Base-by-base conservation (phyloP, 2,888 invertebrate species). In the Parnassius mnemosyne region DNA sequence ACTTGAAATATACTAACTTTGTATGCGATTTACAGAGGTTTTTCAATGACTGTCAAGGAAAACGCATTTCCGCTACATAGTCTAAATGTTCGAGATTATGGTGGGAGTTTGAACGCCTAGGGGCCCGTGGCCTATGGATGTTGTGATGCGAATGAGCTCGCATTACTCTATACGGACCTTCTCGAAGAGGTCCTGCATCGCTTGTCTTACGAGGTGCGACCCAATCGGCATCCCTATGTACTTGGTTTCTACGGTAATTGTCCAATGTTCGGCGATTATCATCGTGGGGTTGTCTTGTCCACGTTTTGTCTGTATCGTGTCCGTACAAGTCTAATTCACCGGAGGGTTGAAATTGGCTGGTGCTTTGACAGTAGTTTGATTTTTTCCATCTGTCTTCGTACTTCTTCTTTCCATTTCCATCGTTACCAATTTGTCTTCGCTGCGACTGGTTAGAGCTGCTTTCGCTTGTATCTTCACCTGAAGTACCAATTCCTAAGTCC, bases 401-500 rank as follows among this genome's bases (percentile, higher is more conserved):
- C 63, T 93, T 92, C 67, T 93, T 92, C 67, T 93, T 89, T 13
- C 93, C 91, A 16, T 91, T 91, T 34, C 92, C 92, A 61, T 93
- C 93, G 49, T 94, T 94, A 9, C 86, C 80, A 1, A 92, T 89
- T 71, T 94, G 93, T 3, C 93, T 88, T 10, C 94, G 92, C 75
- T 95, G 94, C 0, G 95, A 95, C 74, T 94, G 94, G 73, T 95
- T 95, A 0, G 95, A 95, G 70, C 95, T 95, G 68, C 95, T 95
- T 80, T 96, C 96, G 67, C 96, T 96, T 0, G 96, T 96, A 72
- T 96, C 96, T 77, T 97, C 96, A 12, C 96, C 96, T 0, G 96
- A 96, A 1, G 96, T 97, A 41, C 96, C 96, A 55, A 96, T 90
- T 0, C 96, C 96, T 59, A 95, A 86, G 80, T 97, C 96, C 82